Evolutionary conservation across 1,140 invertebrate species (phyloP).

Genomic region (Arctopsyche grandis): DNA sequence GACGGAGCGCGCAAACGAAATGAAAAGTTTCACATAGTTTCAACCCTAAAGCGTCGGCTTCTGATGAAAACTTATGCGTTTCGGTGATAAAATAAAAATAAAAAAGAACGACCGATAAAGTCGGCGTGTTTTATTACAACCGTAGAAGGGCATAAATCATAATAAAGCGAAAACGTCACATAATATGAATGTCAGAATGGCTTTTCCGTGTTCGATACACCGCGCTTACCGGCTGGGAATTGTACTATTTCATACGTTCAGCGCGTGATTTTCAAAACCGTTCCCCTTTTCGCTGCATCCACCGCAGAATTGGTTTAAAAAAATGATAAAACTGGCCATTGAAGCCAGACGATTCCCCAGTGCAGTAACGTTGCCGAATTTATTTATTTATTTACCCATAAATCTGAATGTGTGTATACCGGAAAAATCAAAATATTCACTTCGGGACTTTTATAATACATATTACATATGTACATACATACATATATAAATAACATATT

Average conservation of each 20-base stretch:
- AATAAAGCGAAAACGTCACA: constrained; percentile 38
- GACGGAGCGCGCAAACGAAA: too few relatives aligned
- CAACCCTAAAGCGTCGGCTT: not conserved
- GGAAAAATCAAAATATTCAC: too few relatives aligned
- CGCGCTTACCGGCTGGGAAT: constrained; percentile 20
- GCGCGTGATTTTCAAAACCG: not conserved
- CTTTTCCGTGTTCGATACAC: constrained; percentile 33
- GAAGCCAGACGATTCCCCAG: too few relatives aligned
- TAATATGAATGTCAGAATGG: constrained; percentile 40
- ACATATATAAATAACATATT: too few relatives aligned
- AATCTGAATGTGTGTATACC: too few relatives aligned
- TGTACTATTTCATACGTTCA: constrained; percentile 8
- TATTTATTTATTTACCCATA: too few relatives aligned
- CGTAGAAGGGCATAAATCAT: constrained; percentile 24
- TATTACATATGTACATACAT: too few relatives aligned
- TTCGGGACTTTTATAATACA: too few relatives aligned
- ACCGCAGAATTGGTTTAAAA: not conserved
- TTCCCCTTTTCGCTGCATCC: not conserved
- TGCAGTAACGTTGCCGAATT: too few relatives aligned
- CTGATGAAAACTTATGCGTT: constrained; percentile 36
- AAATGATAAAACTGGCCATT: not conserved
- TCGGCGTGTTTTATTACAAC: constrained; percentile 20
- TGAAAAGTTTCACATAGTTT: not conserved
- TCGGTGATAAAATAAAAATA: not conserved
- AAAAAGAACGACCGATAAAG: not conserved